phyloP scores from a whole-genome alignment of 2,888 invertebrate species.

The Brachyopa scutellaris region DNA sequence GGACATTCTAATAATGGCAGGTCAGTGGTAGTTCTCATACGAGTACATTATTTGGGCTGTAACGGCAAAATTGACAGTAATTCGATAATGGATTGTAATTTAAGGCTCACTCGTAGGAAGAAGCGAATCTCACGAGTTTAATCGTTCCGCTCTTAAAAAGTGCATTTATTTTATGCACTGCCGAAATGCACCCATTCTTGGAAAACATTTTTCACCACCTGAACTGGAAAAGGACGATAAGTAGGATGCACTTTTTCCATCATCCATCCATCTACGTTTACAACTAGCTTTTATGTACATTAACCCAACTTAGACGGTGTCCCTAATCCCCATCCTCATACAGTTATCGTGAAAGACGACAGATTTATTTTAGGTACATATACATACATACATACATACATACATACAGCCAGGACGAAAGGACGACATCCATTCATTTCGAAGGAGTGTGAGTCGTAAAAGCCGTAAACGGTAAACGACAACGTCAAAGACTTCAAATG shows the following conservation, averaged over 20 bases:
- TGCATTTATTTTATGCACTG: slow-evolving; percentile 9
- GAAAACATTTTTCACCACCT: not conserved
- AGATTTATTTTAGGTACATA: slow-evolving; percentile 44
- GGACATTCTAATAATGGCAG: slow-evolving; percentile 35
- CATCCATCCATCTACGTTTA: slow-evolving; percentile 20
- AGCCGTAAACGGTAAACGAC: slow-evolving; percentile 47
- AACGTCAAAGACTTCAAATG: slow-evolving; percentile 49
- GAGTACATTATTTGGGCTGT: no score
- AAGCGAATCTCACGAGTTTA: no score
- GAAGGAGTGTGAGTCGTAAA: slow-evolving; percentile 16
- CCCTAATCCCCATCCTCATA: no score
- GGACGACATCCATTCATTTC: no score
- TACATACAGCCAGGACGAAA: not conserved
- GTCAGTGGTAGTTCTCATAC: no score
- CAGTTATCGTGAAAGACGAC: not conserved
- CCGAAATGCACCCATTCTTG: not conserved
- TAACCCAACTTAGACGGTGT: not conserved
- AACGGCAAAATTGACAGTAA: slow-evolving; percentile 27
- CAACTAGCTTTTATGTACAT: slow-evolving; percentile 30
- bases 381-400: no score
- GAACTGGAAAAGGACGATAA: not conserved
- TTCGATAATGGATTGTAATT: slow-evolving; percentile 14
- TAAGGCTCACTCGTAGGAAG: no score
- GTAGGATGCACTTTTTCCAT: slow-evolving; percentile 38
- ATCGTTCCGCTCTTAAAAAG: no score